Evolutionary conservation across 2,888 invertebrate species (phyloP), one percentile per base, ranked within the genome.

Genomic region (Acronicta psi): DNA sequence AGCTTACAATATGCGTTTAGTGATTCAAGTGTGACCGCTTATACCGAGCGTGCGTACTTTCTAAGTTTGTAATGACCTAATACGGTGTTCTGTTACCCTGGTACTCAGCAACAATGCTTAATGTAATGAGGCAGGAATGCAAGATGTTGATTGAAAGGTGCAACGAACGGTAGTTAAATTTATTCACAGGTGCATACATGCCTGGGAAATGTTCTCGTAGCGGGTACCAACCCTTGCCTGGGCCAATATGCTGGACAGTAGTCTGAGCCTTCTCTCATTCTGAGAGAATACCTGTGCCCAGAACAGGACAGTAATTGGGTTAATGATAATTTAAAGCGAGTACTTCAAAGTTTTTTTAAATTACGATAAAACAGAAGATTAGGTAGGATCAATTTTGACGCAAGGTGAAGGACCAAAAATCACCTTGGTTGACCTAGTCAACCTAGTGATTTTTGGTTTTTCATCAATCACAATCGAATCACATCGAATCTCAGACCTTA

Each of bases 1-100:
- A 79, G 74, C 65, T 57, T 29, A 51, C 51, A 56, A 51, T 59
- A 56, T 67, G 69, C 75, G 72, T 78, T 81, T 81, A 79, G 74
- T 77, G 80, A 81, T 81, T 81, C 66, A 64, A 75, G 63, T 81
- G 80, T 81, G 75, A 81, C 81, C 65, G 68, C 57, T 63, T 75
- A 38, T 42, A 53, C 55, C 55, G 64, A 47, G 59, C 55, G 36
- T 69, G 62, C 75, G 62, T 67, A 75, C 69, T 75, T 75, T 68
- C 59, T 59, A 45, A 46, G 51, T 62, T 56, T 46, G 64, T 75
- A 75, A 75, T 66, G 59, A 72, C 69, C 72, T 75, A 68, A 62
- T 77, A 49, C 37, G 53, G 56, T 60, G 65, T 59, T 77, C 61
- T 77, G 72, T 62, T 64, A 58, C 61, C 74, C 72, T 69, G 61